Evolutionary conservation across 2,797 vertebrate species (phyloP).

Genomic region (Cynodonichthys magdalenae): DNA sequence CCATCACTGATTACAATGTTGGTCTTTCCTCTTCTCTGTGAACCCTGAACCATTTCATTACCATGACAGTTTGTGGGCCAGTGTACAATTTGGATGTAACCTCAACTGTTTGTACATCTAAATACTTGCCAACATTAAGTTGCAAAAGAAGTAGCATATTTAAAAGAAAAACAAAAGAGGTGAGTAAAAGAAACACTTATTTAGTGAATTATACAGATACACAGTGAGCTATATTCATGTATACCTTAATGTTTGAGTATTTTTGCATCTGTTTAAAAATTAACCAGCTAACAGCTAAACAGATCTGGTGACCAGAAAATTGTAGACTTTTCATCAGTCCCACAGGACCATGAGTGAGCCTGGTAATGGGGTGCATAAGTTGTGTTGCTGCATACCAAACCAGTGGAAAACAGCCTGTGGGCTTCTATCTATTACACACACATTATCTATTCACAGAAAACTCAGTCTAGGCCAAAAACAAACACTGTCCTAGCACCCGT

Average conservation of each 20-base stretch:
- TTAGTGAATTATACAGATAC: slow-evolving; percentile 49
- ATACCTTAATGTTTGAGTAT: slow-evolving; percentile 38
- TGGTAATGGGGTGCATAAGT: slow-evolving; percentile 75
- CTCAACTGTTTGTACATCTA: slow-evolving; percentile 57
- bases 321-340: slow-evolving; percentile 74
- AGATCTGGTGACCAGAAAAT: slow-evolving; percentile 71
- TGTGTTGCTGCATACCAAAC: slow-evolving; percentile 64
- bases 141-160: slow-evolving; percentile 16
- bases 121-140: slow-evolving; percentile 52
- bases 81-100: slow-evolving; percentile 63
- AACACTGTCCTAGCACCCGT: slow-evolving; percentile 62
- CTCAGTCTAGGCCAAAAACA: slow-evolving; percentile 51
- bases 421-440: slow-evolving; percentile 62
- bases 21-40: slow-evolving; percentile 70
- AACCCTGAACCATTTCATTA: slow-evolving; percentile 76
- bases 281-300: slow-evolving; percentile 58
- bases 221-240: slow-evolving; percentile 59
- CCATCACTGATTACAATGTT: slow-evolving; percentile 71
- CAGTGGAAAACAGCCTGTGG: slow-evolving; percentile 73
- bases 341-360: slow-evolving; percentile 63
- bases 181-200: slow-evolving; percentile 49
- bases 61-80: slow-evolving; percentile 64
- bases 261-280: slow-evolving; percentile 38
- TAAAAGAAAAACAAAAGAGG: slow-evolving; percentile 25
- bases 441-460: slow-evolving; percentile 35